phyloP scores from a whole-genome alignment of 30 jellyfish, hydroid and myxozoan genomes.

The Aurelia aurita region DNA sequence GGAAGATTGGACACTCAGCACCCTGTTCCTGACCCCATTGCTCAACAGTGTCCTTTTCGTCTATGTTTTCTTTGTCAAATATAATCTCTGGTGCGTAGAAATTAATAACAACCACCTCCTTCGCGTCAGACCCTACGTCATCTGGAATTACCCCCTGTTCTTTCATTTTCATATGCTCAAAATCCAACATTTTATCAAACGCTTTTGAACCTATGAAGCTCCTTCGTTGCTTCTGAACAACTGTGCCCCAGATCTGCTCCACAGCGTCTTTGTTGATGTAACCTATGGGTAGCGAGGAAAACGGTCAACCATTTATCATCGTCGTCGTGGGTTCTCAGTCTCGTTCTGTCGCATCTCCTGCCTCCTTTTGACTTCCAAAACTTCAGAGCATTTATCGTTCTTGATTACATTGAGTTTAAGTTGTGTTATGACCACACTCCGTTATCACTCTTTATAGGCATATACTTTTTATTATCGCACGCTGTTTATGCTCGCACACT shows the following conservation, averaged over 20 bases:
- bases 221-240: conserved; percentile 37
- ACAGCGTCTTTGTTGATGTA: conserved; percentile 53
- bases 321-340: not conserved
- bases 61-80: conserved; percentile 10
- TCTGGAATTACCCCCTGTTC: conserved; percentile 15
- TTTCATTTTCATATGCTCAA: conserved; percentile 15
- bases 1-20: too few species aligned
- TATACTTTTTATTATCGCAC: too few species aligned
- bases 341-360: conserved; percentile 44
- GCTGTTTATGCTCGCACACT: too few species aligned
- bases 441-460: too few species aligned
- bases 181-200: conserved; percentile 25
- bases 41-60: not conserved
- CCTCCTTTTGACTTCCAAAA: conserved; percentile 37
- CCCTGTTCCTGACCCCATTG: too few species aligned
- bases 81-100: conserved; percentile 31
- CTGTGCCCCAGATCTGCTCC: conserved; percentile 67
- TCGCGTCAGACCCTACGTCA: not conserved
- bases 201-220: conserved; percentile 44
- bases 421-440: too few species aligned
- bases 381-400: not conserved
- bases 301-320: not conserved
- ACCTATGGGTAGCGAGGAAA: conserved; percentile 48
- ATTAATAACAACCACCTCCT: conserved; percentile 5
- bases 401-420: too few species aligned